phyloP scores from a whole-genome alignment of 2,888 invertebrate species.

The Drosophila nigritarsus region DNA sequence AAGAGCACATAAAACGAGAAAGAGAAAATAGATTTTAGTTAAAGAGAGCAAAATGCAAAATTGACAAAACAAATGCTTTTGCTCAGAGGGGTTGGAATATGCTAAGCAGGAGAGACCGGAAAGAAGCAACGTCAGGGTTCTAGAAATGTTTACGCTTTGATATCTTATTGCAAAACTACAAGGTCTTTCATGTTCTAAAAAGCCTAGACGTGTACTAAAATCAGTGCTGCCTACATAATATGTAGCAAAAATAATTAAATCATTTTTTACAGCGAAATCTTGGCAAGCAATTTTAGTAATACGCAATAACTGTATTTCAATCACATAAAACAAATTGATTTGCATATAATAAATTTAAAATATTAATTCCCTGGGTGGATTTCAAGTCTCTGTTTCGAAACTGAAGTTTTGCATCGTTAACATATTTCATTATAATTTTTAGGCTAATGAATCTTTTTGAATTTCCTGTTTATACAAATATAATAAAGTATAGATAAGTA shows the following conservation, averaged over 20 bases:
- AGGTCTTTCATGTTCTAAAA: conserved; percentile 10
- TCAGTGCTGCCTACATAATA: no score
- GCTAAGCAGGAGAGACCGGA: conserved; percentile 4
- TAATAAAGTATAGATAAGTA: no score
- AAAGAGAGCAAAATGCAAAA: conserved; percentile 22
- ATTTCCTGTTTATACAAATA: background rate
- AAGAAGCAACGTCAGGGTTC: conserved; percentile 2
- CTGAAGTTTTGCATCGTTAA: background rate
- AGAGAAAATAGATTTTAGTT: conserved; percentile 10
- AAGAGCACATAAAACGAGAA: conserved; percentile 15
- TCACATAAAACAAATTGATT: background rate
- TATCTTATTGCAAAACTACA: conserved; percentile 15
- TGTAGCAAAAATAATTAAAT: background rate
- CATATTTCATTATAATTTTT: background rate
- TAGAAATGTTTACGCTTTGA: conserved; percentile 3
- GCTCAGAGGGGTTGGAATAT: conserved; percentile 4
- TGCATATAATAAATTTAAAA: background rate
- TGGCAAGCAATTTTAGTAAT: no score
- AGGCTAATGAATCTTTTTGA: background rate
- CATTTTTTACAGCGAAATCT: background rate
- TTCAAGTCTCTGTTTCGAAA: background rate
- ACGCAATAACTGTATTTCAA: background rate
- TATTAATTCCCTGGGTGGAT: no score
- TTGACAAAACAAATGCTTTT: conserved; percentile 57
- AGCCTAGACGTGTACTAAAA: conserved; percentile 1